Conservation (phyloP, 2,113 vertebrate species). For the Erythrocebus patas region DNA sequence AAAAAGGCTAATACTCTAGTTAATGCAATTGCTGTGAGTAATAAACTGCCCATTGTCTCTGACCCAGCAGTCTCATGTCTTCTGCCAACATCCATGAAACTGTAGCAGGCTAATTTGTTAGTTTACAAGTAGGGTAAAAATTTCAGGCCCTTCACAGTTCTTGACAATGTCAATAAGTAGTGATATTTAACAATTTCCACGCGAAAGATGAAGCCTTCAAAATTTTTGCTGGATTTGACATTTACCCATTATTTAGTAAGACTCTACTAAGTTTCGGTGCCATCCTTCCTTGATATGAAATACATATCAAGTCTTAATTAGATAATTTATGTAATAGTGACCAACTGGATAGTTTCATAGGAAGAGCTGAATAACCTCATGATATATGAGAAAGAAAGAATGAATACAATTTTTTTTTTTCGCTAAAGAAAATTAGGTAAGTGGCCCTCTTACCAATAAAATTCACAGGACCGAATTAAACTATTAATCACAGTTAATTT, state of each 20-base stretch:
- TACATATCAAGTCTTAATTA: not conserved
- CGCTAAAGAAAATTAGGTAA: not conserved
- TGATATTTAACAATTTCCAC: not conserved
- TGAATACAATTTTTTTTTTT: not conserved
- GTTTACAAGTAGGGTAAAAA: not conserved
- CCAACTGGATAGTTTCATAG: not conserved
- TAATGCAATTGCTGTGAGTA: not conserved
- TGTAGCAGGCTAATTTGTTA: not conserved
- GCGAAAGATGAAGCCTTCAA: not conserved
- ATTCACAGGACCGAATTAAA: not conserved
- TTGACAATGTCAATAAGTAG: not conserved
- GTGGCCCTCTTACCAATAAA: not conserved
- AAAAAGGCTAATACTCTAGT: not conserved
- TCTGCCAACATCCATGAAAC: not conserved
- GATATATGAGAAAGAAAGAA: not conserved
- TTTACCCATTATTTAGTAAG: not conserved
- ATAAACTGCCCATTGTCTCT: not conserved
- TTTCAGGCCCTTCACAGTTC: not conserved
- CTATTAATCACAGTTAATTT: conserved; percentile 50
- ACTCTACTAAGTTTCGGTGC: not conserved
- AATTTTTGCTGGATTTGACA: not conserved
- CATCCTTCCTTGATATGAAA: not conserved
- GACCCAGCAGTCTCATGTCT: not conserved
- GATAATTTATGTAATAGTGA: not conserved
- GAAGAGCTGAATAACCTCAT: not conserved